phyloP scores from a whole-genome alignment of 1,140 invertebrate genomes.

The Battus philenor region DNA sequence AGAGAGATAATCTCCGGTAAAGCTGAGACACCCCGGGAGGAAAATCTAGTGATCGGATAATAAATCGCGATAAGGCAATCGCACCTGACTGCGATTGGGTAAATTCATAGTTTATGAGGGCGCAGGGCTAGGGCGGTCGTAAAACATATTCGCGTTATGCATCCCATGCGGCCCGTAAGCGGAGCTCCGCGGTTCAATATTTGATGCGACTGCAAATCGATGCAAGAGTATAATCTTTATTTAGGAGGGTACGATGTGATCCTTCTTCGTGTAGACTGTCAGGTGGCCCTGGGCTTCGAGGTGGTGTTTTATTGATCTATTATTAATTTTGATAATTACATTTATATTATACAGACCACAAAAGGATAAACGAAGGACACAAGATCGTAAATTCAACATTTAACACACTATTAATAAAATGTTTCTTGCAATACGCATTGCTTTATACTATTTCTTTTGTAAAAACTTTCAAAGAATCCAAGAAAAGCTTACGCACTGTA shows the following conservation, averaged over 20 bases:
- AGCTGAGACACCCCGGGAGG: constrained; percentile 24
- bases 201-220: constrained; percentile 52
- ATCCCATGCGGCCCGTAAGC: constrained; percentile 42
- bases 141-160: constrained; percentile 53
- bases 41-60: constrained; percentile 38
- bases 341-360: too few relatives aligned
- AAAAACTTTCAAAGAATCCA: too few relatives aligned
- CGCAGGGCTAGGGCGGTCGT: constrained; percentile 30
- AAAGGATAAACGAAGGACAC: too few relatives aligned
- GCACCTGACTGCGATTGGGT: constrained; percentile 62
- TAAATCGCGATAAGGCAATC: constrained; percentile 56
- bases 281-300: too few relatives aligned
- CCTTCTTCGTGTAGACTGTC: constrained; percentile 26
- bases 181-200: constrained; percentile 41
- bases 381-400: too few relatives aligned
- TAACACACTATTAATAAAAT: too few relatives aligned
- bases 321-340: too few relatives aligned
- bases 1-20: constrained; percentile 38
- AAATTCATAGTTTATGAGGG: constrained; percentile 65
- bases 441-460: too few relatives aligned
- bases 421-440: too few relatives aligned
- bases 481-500: too few relatives aligned
- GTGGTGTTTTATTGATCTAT: too few relatives aligned
- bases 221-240: constrained; percentile 44
- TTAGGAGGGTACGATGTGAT: constrained; percentile 30